phyloP scores from a whole-genome alignment of 1,140 invertebrate genomes.

The Megalonaias nervosa region DNA sequence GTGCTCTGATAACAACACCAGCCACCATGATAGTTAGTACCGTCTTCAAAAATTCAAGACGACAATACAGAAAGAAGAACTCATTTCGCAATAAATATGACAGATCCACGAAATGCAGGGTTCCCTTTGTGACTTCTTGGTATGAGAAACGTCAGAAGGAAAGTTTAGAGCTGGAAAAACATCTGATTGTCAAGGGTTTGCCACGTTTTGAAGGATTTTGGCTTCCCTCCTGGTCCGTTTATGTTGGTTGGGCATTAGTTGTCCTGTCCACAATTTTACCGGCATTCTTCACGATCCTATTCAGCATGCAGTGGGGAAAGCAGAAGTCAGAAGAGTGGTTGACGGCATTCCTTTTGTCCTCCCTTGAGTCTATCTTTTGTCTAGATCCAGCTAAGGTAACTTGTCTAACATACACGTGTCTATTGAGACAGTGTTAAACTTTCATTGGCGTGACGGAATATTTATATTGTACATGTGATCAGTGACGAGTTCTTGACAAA shows the following conservation, averaged over 20 bases:
- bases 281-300: conserved; percentile 55
- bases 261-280: conserved; percentile 28
- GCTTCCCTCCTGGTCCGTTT: conserved; percentile 42
- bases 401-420: not conserved
- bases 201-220: conserved; percentile 11
- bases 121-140: conserved; percentile 20
- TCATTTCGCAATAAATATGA: not conserved
- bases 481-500: no score
- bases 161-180: conserved; percentile 27
- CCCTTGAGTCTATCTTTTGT: conserved; percentile 54
- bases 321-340: conserved; percentile 59
- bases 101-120: not conserved
- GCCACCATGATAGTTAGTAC: conserved; percentile 39
- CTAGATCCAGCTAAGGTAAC: conserved; percentile 60
- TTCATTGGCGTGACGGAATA: no score
- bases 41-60: conserved; percentile 45
- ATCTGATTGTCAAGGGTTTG: conserved; percentile 23
- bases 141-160: conserved; percentile 24
- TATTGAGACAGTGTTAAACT: no score
- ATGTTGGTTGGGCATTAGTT: conserved; percentile 54
- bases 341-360: conserved; percentile 52
- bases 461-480: no score
- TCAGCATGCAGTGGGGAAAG: conserved; percentile 60
- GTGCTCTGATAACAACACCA: conserved; percentile 36
- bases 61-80: not conserved